phyloP scores from a whole-genome alignment of 1,140 invertebrate genomes.

The Drosophila littoralis region DNA sequence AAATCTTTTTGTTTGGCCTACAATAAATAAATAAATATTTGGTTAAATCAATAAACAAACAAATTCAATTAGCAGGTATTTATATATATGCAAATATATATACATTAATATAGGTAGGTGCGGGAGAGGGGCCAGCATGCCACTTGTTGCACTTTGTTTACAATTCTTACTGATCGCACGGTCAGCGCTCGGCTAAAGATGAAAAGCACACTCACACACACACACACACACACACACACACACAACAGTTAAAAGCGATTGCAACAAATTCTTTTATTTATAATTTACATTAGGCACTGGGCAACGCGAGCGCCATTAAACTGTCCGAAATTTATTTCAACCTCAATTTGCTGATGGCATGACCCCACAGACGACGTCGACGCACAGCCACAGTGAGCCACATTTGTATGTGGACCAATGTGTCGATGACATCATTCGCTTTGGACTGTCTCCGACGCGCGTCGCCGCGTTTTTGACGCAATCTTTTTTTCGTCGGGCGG shows the following conservation, averaged over 20 bases:
- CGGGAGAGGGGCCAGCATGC: neutral
- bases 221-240: no score
- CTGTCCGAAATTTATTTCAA: conserved; percentile 69
- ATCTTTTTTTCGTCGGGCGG: conserved; percentile 36
- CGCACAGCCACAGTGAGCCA: conserved; percentile 24
- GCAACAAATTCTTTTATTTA: conserved; percentile 37
- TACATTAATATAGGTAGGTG: neutral
- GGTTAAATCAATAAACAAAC: conserved; percentile 2
- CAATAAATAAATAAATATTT: conserved; percentile 3
- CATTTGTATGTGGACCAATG: conserved; percentile 58
- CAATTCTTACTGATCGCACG: neutral
- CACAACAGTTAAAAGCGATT: conserved; percentile 22
- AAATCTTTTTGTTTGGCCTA: neutral
- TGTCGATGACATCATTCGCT: conserved; percentile 70
- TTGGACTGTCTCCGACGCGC: conserved; percentile 12
- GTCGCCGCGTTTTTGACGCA: conserved; percentile 61
- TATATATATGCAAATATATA: conserved; percentile 4
- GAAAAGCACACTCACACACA: neutral
- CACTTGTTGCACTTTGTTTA: conserved; percentile 26
- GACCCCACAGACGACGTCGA: conserved; percentile 54
- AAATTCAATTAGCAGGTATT: conserved; percentile 11
- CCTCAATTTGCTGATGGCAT: conserved; percentile 73
- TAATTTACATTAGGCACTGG: conserved; percentile 33
- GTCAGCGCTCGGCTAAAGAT: neutral
- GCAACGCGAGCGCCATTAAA: conserved; percentile 50